Base-by-base conservation (phyloP, 2,888 invertebrate species). In the Tipula unca region DNA sequence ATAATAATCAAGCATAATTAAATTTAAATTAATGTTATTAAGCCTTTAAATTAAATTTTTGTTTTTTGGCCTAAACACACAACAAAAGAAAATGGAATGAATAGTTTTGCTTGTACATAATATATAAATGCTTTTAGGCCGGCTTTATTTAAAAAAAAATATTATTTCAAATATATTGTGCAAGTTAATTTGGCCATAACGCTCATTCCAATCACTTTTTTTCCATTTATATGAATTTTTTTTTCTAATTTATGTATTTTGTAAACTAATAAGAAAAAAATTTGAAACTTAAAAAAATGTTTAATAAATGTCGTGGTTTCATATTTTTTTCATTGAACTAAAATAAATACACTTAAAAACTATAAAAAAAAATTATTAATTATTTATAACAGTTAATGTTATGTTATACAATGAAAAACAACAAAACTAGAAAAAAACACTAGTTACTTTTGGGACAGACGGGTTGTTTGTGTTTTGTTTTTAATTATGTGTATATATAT, bases 371-470 rank as follows among this genome's bases (percentile, higher is more conserved):
- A 14, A 82, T 82, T 29, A 83, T 83, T 35, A 83, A 83, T 83
- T 17, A n/a, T 83, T 35, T 83, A 83, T 83, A 83, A 83, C 83
- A 83, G 17, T 83, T 83, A 83, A 83, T 83, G 83, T 83, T 83
- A 83, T 69, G 69, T 69, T 69, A 69, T 10, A 69, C 69, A 69
- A 69, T 69, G 69, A 69, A 69, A 35, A 83, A 83, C 29, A 83
- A 83, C 83, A 83, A 32, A 32, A 83, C 35, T 83, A 32, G 83
- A 83, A 83, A 83, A 83, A 83, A 83, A 83, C 83, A 83, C 83
- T 83, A 83, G 83, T 83, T 83, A 83, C 83, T 83, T 69, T 69
- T 83, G 32, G 83, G 83, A 83, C 35, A 83, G 69, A 69, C 69
- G 69, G 69, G 83, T 83, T 83, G 29, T 83, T 32, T 32, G 83